Conservation (phyloP, 2,113 vertebrate species). For the Muntiacus muntjak region DNA sequence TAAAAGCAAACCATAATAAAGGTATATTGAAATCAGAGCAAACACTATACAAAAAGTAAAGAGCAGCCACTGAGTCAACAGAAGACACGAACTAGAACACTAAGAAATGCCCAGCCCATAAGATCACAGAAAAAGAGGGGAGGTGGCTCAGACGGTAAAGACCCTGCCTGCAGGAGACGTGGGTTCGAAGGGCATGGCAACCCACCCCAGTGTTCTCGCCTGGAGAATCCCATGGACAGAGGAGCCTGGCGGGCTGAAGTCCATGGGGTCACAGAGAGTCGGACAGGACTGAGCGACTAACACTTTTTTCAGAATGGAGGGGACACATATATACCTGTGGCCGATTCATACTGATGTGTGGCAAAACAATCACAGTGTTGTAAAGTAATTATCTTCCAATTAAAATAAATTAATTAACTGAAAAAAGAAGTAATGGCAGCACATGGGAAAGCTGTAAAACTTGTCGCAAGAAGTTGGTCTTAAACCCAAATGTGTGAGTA, state of each 20-base stretch:
- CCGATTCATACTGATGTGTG: rapidly evolving
- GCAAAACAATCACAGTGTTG: not conserved
- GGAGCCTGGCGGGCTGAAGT: not conserved
- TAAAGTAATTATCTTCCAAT: not conserved
- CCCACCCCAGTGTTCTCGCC: rapidly evolving
- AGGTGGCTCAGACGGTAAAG: rapidly evolving
- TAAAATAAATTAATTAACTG: not conserved
- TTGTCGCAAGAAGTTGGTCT: not conserved
- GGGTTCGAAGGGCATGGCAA: rapidly evolving
- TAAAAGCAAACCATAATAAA: not conserved
- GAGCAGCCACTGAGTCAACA: not conserved
- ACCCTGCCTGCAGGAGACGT: rapidly evolving
- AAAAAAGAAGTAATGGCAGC: not conserved
- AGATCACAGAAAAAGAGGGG: rapidly evolving
- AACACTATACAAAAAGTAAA: rapidly evolving
- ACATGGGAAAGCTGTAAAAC: not conserved
- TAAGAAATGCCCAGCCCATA: not conserved
- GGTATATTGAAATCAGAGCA: not conserved
- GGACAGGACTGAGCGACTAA: not conserved
- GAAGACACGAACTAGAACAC: not conserved
- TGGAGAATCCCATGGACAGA: not conserved
- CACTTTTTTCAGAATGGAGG: not conserved
- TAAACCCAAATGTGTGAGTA: not conserved
- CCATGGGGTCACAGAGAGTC: rapidly evolving
- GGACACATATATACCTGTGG: rapidly evolving